A percentile compares a stretch with the other conserved stretches of the same genome.
phyloP scores from a whole-genome alignment of 1,140 invertebrate genomes.

The Heliconius congener region DNA sequence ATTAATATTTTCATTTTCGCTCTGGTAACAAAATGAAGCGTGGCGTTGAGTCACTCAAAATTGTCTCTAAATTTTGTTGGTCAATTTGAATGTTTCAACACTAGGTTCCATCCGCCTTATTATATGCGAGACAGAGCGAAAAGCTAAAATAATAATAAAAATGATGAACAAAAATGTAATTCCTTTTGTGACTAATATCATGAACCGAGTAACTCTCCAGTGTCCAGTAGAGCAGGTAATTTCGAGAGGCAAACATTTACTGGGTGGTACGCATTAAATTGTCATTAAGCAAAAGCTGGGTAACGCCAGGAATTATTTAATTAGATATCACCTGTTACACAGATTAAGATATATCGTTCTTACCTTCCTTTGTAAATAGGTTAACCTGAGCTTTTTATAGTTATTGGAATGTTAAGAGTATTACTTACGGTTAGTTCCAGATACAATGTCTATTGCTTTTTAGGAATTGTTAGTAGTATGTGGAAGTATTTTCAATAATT shows the following conservation, averaged over 20 bases:
- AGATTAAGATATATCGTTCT: slow-evolving; percentile 30
- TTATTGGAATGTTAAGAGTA: background rate
- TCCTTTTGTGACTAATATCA: background rate
- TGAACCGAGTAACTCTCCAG: background rate
- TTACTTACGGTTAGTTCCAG: background rate
- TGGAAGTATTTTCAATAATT: too few relatives aligned
- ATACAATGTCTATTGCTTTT: background rate
- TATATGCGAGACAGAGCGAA: background rate
- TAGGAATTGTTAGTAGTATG: too few relatives aligned
- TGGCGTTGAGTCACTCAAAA: background rate
- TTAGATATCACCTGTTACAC: slow-evolving; percentile 25
- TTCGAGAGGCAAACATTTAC: slow-evolving; percentile 37
- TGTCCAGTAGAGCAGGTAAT: slow-evolving; percentile 24
- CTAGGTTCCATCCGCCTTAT: background rate
- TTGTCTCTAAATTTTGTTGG: too few relatives aligned
- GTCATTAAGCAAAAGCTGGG: slow-evolving; percentile 37
- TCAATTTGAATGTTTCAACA: background rate
- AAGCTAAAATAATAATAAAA: background rate
- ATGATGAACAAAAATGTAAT: background rate
- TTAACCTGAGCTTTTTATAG: background rate
- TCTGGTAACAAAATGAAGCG: background rate
- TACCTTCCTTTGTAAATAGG: slow-evolving; percentile 2
- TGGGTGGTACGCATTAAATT: slow-evolving; percentile 31
- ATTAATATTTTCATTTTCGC: background rate
- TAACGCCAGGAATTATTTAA: slow-evolving; percentile 35